Evolutionary conservation across 1,140 invertebrate genomes (phyloP).

Genomic region (Lethrus apterus): DNA sequence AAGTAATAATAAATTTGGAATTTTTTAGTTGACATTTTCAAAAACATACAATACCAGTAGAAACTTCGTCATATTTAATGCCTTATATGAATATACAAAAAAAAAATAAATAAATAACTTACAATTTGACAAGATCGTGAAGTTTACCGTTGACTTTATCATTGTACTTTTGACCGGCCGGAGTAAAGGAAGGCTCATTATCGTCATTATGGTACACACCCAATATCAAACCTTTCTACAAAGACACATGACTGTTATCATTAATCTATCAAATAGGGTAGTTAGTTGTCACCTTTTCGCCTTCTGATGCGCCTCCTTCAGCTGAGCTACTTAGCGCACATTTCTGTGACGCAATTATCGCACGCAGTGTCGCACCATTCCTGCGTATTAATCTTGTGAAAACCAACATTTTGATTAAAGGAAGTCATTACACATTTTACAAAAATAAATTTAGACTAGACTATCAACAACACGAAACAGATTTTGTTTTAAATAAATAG

Average conservation of each 20-base stretch:
- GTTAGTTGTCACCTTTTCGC: no score
- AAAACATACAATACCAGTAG: constrained; percentile 11
- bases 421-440: constrained; percentile 14
- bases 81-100: not conserved
- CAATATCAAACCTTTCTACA: constrained; percentile 31
- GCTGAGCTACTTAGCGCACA: no score
- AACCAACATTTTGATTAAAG: constrained; percentile 13
- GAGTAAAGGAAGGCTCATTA: constrained; percentile 27
- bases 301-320: no score
- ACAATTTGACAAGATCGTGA: constrained; percentile 27
- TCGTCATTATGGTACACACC: constrained; percentile 38
- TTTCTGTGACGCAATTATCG: no score
- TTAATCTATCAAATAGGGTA: no score
- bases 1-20: no score
- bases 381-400: constrained; percentile 1
- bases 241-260: no score
- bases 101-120: not conserved
- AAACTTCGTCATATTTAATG: not conserved
- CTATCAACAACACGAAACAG: constrained; percentile 11
- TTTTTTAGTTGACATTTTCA: not conserved
- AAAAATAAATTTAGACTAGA: constrained; percentile 11
- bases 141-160: constrained; percentile 30
- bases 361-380: not conserved
- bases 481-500: constrained; percentile 9
- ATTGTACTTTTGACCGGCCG: constrained; percentile 29